phyloP scores from a whole-genome alignment of 2,888 invertebrate species.

The Rhopalosiphum nymphaeae region DNA sequence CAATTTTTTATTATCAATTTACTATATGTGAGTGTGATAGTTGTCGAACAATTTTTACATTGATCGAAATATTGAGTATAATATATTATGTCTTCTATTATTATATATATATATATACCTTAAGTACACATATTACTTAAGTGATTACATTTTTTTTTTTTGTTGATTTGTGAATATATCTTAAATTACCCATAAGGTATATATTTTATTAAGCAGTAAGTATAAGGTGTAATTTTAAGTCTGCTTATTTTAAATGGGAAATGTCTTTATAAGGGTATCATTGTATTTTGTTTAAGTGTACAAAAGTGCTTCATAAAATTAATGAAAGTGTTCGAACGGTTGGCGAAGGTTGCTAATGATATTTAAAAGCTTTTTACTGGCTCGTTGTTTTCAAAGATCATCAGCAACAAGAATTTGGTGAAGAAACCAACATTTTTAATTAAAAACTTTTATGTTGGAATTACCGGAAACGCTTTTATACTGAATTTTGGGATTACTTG shows the following conservation, averaged over 20 bases:
- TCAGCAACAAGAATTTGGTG: not conserved
- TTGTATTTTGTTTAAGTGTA: conserved; percentile 30
- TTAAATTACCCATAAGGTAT: not conserved
- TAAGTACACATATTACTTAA: not conserved
- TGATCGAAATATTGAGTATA: not conserved
- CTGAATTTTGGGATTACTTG: conserved; percentile 32
- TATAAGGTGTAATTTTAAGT: not conserved
- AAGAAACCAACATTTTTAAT: conserved; percentile 31
- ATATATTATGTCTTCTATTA: not conserved
- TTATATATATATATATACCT: not conserved
- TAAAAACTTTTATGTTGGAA: conserved; percentile 51
- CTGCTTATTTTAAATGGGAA: not conserved
- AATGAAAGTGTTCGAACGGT: conserved; percentile 36
- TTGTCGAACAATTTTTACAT: not conserved
- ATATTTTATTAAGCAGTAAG: not conserved
- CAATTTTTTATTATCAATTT: not conserved
- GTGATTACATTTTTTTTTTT: not conserved
- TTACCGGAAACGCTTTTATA: conserved; percentile 22
- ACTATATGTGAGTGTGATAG: too few species aligned
- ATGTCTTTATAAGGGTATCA: not conserved
- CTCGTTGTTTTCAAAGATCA: conserved; percentile 4
- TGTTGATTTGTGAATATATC: not conserved
- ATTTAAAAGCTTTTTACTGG: conserved; percentile 51
- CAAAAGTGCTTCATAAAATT: conserved; percentile 31
- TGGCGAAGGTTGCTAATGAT: conserved; percentile 33